phyloP scores from a whole-genome alignment of 2,113 vertebrate genomes.

The Melanotaenia duboulayi region DNA sequence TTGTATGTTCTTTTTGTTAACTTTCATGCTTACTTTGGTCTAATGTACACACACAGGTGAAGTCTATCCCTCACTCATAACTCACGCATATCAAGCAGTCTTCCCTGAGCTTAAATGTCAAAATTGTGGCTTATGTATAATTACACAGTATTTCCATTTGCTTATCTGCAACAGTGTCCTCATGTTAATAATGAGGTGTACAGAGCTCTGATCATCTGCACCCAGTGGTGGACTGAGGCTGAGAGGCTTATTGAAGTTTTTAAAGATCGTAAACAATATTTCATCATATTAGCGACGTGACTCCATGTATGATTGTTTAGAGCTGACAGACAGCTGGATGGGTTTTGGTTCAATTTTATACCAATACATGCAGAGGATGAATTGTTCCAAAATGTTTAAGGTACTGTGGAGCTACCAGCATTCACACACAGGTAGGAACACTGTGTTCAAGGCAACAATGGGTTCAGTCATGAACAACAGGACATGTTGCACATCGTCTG shows the following conservation, averaged over 20 bases:
- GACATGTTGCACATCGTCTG: no score
- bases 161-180: conserved; percentile 47
- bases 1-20: background rate
- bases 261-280: no score
- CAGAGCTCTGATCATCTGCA: conserved; percentile 36
- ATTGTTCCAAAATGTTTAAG: no score
- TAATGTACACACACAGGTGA: background rate
- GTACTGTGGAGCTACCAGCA: no score
- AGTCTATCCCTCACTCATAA: no score
- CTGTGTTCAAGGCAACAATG: no score
- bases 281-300: background rate
- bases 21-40: background rate
- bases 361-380: background rate
- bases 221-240: conserved; percentile 14
- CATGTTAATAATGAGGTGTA: conserved; percentile 47
- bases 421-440: no score
- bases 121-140: conserved; percentile 50
- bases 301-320: background rate
- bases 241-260: background rate
- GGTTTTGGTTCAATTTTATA: background rate
- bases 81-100: background rate
- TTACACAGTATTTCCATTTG: conserved; percentile 47
- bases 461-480: no score
- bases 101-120: no score
- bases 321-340: background rate